Percentiles rank a stretch among this genome's conserved stretches.
Evolutionary conservation across 2,797 vertebrate genomes (phyloP).

Genomic region (Erpetoichthys calabaricus): DNA sequence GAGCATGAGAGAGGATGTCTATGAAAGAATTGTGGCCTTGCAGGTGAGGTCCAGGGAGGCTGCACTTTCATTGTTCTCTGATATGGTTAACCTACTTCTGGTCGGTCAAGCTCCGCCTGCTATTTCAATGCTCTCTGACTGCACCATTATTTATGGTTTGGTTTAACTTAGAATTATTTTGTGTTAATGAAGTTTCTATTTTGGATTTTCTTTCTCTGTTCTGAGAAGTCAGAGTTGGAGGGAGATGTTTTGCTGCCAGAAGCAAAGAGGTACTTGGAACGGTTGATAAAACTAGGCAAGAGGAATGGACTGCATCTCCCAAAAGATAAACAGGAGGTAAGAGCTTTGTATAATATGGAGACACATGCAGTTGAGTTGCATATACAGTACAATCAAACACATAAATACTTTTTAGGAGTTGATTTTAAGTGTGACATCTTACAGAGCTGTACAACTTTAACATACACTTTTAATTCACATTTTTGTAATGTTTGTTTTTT

Average conservation of each 20-base stretch:
- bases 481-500: neutral
- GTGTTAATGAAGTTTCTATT: too few relatives aligned
- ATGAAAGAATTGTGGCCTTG: slow-evolving; percentile 75
- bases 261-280: slow-evolving; percentile 71
- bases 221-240: slow-evolving; percentile 53
- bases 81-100: too few relatives aligned
- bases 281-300: slow-evolving; percentile 68
- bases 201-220: neutral
- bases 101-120: too few relatives aligned
- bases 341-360: slow-evolving; percentile 1
- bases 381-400: neutral
- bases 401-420: too few relatives aligned
- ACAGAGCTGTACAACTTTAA: too few relatives aligned
- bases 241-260: slow-evolving; percentile 45
- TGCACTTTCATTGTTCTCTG: too few relatives aligned
- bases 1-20: slow-evolving; percentile 93
- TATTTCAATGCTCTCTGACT: too few relatives aligned
- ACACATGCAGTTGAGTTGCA: slow-evolving; percentile 1
- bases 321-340: slow-evolving; percentile 68
- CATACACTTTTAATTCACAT: too few relatives aligned
- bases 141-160: too few relatives aligned
- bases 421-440: too few relatives aligned
- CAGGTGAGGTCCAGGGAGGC: slow-evolving; percentile 47
- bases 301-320: slow-evolving; percentile 84
- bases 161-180: too few relatives aligned